Evolutionary conservation across 2,888 invertebrate species (phyloP), one percentile per base, ranked within the genome.

Genomic region (Archaeoteleia sp.): DNA sequence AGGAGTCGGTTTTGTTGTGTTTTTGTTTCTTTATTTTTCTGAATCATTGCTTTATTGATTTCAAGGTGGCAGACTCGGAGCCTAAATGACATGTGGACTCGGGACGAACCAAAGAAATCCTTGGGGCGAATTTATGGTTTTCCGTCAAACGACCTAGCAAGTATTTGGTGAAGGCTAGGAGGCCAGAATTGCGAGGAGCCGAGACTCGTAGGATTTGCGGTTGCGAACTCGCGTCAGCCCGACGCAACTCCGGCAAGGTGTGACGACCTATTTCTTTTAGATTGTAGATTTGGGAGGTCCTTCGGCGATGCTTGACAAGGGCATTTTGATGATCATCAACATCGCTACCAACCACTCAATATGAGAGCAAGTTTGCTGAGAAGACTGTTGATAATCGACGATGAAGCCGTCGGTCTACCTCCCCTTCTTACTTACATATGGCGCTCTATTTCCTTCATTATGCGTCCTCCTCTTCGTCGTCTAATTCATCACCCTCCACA

Each of bases 341-440:
- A 78, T 81, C 81, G 76, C 78, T 80, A 82, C 80, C 79, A 82
- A 83, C 81, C 78, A 78, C 83, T 84, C 83, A 84, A 84, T 85
- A 83, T 84, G 82, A 84, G 82, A 83, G 84, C 81, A 79, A 84
- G 82, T 79, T 80, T 77, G 80, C 78, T 78, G 80, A 81, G 77
- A 78, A 75, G 74, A 78, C 74, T 76, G 78, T 77, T 78, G 79
- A 75, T 75, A 74, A 77, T 77, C 78, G 75, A 81, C 78, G 79
- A 77, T 75, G 77, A 77, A 80, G 76, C 79, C 78, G 75, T 75
- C 77, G 74, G 76, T 78, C 53, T 71, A 71, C 72, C 74, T 81
- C 82, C 81, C 80, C 77, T 80, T 83, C 77, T 82, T 82, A 82
- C 81, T 81, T 82, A 82, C 79, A 61, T 67, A 17, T 43, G 55